These are phyloP conservation scores for Dermatophagoides farinae DNA, from an alignment of 1,140 invertebrate genomes.

Conservation along the genomic window DNA sequence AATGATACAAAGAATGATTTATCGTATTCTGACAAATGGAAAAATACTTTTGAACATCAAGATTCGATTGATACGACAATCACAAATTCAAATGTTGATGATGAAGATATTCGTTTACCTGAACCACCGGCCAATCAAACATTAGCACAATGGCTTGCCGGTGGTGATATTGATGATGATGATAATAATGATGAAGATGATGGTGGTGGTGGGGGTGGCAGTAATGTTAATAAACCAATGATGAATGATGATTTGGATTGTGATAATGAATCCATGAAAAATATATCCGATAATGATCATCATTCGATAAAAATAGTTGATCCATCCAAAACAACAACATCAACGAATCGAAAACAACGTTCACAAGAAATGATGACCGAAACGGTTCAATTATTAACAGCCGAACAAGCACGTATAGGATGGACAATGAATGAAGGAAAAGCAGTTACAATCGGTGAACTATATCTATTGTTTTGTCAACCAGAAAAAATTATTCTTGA, in stretches of 20 bases:
- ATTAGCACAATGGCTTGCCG: slow-evolving; percentile 14
- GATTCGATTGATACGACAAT: not conserved
- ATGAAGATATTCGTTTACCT: not conserved
- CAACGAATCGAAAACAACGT: not conserved
- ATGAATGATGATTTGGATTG: not conserved
- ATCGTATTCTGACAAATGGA: not conserved
- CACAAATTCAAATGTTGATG: not conserved
- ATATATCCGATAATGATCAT: too few relatives aligned
- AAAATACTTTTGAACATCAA: not conserved
- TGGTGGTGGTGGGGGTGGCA: not conserved
- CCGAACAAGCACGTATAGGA: slow-evolving; percentile 10
- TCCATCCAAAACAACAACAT: not conserved
- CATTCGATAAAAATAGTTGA: not conserved
- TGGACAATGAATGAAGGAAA: slow-evolving; percentile 10
- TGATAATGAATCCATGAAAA: not conserved
- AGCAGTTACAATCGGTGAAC: slow-evolving; percentile 13
- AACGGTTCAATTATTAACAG: not conserved
- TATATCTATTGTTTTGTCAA: slow-evolving; percentile 12
- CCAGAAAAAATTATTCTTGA: slow-evolving; percentile 13
- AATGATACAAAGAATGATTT: not conserved
- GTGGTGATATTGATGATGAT: not conserved
- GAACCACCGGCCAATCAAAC: slow-evolving; percentile 13
- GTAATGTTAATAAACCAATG: not conserved
- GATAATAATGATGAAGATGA: not conserved
- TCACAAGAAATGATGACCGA: not conserved